Evolutionary conservation across 2,888 invertebrate genomes (phyloP), one percentile per base, ranked within the genome.

Genomic region (Tenthredo livida): DNA sequence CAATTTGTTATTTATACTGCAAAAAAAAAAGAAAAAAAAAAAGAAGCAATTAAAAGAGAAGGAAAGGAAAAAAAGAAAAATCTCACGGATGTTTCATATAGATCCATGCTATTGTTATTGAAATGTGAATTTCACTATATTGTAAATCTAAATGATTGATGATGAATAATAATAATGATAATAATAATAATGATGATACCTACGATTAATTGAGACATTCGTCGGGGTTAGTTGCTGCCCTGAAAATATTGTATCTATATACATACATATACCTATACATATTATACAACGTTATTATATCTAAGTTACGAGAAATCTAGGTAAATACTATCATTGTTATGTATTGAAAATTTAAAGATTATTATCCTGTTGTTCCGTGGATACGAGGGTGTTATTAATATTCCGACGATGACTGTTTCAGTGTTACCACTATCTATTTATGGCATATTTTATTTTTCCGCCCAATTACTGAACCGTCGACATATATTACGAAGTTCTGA

Each of bases 191-290:
- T 78, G 1, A 25, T 78, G 1, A 54, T 54, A n/a, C n/a, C n/a
- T n/a, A 6, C 29, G 25, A 78, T 29, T 29, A n/a, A 43, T 82
- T 40, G 82, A 65, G 58, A 82, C 82, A 65, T 82, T 65, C 82
- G 65, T 82, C 43, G 65, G 65, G 61, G 82, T 82, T 82, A 82
- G 82, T 82, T 82, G 82, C 82, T 82, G 43, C 82, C 82, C 82
- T 12, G 33, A 78, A 78, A 25, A 78, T 33, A 78, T 54, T 37
- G 21, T 40, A n/a, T 5, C n/a, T 10, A 72, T 72, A 17, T 4
- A 70, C 0, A 70, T n/a, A 65, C 29, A 25, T 9, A 17, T 4
- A 70, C 5, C 37, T 37, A 65, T 65, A 25, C 21, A 1, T 65
- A 29, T 65, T 73, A 73, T 17, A 73, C 15, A 77, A 6, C 77